Evolutionary conservation across 1,140 invertebrate genomes (phyloP), one percentile per base, ranked within the genome.

Genomic region (Dendroctonus ponderosae): DNA sequence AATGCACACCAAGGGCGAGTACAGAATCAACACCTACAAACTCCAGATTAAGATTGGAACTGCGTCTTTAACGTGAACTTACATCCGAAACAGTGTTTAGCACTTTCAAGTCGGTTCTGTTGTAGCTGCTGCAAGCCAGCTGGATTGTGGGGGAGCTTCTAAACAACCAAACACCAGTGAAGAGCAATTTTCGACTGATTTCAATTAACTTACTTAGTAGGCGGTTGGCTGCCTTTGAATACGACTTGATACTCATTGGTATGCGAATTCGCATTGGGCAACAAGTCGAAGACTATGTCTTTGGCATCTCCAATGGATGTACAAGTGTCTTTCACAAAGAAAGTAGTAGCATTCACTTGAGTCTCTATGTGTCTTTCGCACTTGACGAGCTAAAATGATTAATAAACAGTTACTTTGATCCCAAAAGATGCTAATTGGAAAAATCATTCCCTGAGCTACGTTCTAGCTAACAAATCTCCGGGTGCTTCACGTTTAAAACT

Each of bases 11-110:
- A 50, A 3, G 14, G 62, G 49, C 7, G 74, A 72, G 62, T 61
- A 68, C 14, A 75, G 57, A 2, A 64, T 51, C 15, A 75, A 62
- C 4, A 14, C 38, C 73, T 75, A 64, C 43, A 72, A 71, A 8
- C 40, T 39, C 14, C 14, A 56, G 38, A 39, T 46, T 7, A 52
- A 65, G 39, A 46, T 40, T 58, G 12, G 39, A 62, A n/a, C 39
- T 3, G 14, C 12, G 9, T 2, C 12, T 2, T 46, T 46, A 46
- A 5, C 41, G 5, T 59, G 14, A 59, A 59, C 46, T 44, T 53
- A 64, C 60, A 66, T 71, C 62, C 48, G 44, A 11, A n/a, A 9
- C 62, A 40, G 14, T 11, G 62, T 40, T 71, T 5, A 52, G 3
- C 41, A 66, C 54, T 62, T 70, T 67, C 9, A 70, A 57, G 56